Conservation (phyloP, 2,888 invertebrate species). For the Dascillus cervinus region DNA sequence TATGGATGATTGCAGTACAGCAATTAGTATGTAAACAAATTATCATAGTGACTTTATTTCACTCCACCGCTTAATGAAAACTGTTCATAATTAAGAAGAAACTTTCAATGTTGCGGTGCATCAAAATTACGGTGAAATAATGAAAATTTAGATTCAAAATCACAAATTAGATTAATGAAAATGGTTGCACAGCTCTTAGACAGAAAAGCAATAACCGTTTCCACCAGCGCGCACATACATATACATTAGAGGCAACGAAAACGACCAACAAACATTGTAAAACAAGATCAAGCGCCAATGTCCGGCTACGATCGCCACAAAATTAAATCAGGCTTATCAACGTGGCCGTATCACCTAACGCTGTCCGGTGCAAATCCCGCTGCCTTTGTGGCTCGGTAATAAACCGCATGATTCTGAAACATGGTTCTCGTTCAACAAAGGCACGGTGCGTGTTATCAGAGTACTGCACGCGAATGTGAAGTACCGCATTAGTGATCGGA, state of each 20-base stretch:
- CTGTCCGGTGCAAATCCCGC: conserved; percentile 26
- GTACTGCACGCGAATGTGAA: conserved; percentile 29
- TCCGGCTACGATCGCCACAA: conserved; percentile 34
- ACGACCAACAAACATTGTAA: conserved; percentile 29
- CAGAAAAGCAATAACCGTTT: conserved; percentile 27
- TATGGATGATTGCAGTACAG: too few relatives aligned
- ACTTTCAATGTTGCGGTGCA: too few relatives aligned
- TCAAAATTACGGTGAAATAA: too few relatives aligned
- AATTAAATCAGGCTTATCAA: conserved; percentile 39
- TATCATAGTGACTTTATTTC: too few relatives aligned
- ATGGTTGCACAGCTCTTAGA: conserved; percentile 22
- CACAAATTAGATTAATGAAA: conserved; percentile 30
- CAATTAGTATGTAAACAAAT: too few relatives aligned
- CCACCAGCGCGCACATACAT: conserved; percentile 16
- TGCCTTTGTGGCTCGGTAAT: conserved; percentile 31
- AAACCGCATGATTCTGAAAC: conserved; percentile 28
- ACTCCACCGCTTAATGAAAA: too few relatives aligned
- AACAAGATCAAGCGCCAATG: conserved; percentile 35
- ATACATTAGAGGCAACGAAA: conserved; percentile 16
- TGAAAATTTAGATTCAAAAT: too few relatives aligned
- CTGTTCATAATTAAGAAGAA: too few relatives aligned
- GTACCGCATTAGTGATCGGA: conserved; percentile 29
- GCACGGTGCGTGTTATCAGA: conserved; percentile 27
- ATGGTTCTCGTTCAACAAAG: conserved; percentile 23
- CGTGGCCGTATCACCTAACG: conserved; percentile 25